Base-by-base conservation (phyloP, 2,797 vertebrate species). In the Channallabes apus region DNA sequence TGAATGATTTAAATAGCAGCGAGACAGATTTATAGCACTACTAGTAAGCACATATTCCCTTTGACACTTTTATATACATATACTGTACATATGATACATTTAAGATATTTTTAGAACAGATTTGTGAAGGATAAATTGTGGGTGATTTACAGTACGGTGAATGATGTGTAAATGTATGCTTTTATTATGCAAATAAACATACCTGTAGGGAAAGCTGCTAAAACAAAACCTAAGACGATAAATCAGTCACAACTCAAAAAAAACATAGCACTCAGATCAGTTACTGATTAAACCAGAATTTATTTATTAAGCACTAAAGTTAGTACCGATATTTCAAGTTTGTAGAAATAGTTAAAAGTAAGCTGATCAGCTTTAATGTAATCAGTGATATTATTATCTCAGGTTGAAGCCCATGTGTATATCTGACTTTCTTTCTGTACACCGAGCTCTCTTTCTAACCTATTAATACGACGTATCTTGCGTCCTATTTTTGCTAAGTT, bases 101-200 rank as follows among this genome's bases (percentile, higher is more conserved):
- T 78, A 1, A 14, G 76, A 78, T 62, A 64, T 27, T 62, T 79
- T 62, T 79, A 38, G 59, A 56, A 59, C 24, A 29, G 59, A 75
- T 75, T 17, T n/a, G 46, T 58, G 69, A 24, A 35, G 38, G 46
- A 75, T 82, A 51, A 68, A 76, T n/a, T 46, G 6, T 38, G 7
- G 77, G 17, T 64, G 58, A 7, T 20, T 51, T 51, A 51, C 46
- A 12, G n/a, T 79, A 24, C 18, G 17, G 15, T 51, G 61, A 54
- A 54, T 80, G 56, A 22, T 38, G 67, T n/a, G 84, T 29, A 64
- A 85, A 80, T 79, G 18, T 4, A 58, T 61, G 22, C 24, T 51
- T 85, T 85, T 71, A 35, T 35, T 80, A 85, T 73, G 76, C 59
- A 73, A 73, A 73, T 80, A 27, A 56, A 32, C 35, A 29, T 54